Percentiles rank a stretch among this genome's conserved stretches.
These are phyloP conservation scores for Dipodomys stephensi DNA, from an alignment of 2,113 vertebrate genomes.

Conservation along the genomic window DNA sequence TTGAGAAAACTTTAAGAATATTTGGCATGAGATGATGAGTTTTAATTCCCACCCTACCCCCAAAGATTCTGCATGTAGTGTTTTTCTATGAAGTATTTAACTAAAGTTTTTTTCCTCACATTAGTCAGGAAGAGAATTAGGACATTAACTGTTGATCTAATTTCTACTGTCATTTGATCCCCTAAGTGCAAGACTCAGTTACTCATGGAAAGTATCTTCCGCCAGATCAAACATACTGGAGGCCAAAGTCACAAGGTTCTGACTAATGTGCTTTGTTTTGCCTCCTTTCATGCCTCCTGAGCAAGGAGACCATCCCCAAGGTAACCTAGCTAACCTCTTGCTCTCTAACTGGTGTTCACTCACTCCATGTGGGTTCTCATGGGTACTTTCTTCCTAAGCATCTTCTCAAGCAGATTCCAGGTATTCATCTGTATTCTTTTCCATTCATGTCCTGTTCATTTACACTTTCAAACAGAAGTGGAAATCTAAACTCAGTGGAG, in stretches of 20 bases:
- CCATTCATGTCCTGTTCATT: neutral
- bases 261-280: constrained; percentile 21
- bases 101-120: constrained; percentile 53
- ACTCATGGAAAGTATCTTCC: constrained; percentile 54
- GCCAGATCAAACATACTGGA: constrained; percentile 63
- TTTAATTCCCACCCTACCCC: neutral
- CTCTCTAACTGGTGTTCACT: neutral
- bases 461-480: neutral
- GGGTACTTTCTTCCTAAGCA: neutral
- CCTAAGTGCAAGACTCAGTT: neutral
- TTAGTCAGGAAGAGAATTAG: constrained; percentile 6
- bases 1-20: constrained; percentile 42
- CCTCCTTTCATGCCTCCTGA: neutral
- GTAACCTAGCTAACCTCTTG: neutral
- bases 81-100: constrained; percentile 39
- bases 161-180: constrained; percentile 52
- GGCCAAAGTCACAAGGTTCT: neutral
- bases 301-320: neutral
- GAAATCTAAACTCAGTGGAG: neutral
- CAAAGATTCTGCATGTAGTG: constrained; percentile 1
- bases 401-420: neutral
- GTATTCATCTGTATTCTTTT: neutral
- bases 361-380: neutral
- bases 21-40: constrained; percentile 26
- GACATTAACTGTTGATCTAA: constrained; percentile 22